phyloP scores from a whole-genome alignment of 2,888 invertebrate species.

The Coenonympha arcania region DNA sequence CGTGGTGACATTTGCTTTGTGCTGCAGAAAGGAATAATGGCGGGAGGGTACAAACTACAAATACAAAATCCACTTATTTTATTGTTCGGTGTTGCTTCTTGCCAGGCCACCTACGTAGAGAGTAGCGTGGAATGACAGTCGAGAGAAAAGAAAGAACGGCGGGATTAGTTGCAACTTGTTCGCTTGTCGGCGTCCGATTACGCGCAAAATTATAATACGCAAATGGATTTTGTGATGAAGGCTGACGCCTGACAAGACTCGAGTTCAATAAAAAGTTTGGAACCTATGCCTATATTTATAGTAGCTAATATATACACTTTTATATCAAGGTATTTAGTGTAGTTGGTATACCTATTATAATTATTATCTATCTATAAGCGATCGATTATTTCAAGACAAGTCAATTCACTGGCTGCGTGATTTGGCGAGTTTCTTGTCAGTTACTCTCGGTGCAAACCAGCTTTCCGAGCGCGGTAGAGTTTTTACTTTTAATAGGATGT shows the following conservation, averaged over 20 bases:
- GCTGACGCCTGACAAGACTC: not conserved
- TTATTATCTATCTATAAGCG: no score
- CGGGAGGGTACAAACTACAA: constrained; percentile 28
- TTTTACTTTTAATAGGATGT: no score
- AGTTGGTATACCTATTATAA: no score
- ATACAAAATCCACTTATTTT: constrained; percentile 25
- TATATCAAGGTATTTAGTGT: no score
- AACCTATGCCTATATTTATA: no score
- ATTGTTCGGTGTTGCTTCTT: constrained; percentile 21
- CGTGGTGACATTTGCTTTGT: constrained; percentile 57
- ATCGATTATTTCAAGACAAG: no score
- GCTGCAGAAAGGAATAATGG: constrained; percentile 45
- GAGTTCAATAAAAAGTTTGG: no score
- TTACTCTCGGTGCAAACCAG: no score
- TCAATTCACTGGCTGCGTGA: no score
- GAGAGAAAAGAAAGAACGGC: not conserved
- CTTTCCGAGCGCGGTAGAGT: no score
- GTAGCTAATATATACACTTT: no score
- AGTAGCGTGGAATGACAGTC: constrained; percentile 44
- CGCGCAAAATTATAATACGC: constrained; percentile 7
- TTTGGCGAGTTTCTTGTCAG: no score
- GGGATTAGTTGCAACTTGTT: constrained; percentile 5
- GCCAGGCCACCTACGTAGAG: constrained; percentile 48
- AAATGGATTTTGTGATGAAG: constrained; percentile 2
- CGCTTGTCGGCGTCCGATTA: constrained; percentile 29